A percentile compares a stretch with the other conserved stretches of the same genome.
Conservation (phyloP, 30 jellyfish, hydroid and myxozoan species). For the Hydractinia symbiolongicarpus region DNA sequence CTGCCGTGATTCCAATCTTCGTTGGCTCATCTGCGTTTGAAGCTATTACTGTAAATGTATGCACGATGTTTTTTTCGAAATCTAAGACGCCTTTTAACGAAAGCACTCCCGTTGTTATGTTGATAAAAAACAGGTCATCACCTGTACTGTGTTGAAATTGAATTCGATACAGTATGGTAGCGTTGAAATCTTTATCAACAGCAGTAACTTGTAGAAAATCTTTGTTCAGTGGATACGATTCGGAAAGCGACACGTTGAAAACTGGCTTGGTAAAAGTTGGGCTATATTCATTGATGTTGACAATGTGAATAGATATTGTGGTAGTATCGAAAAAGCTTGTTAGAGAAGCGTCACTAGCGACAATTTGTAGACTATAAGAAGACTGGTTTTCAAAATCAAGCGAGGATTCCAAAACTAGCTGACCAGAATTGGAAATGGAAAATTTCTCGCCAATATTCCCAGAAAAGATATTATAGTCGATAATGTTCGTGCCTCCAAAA, state of each 20-base stretch:
- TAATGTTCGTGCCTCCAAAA: background rate
- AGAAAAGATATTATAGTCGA: background rate
- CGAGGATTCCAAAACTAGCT: background rate
- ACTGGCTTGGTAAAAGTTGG: constrained; percentile 62
- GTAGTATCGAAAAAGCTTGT: background rate
- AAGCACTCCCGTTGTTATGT: constrained; percentile 50
- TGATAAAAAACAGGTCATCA: constrained; percentile 41
- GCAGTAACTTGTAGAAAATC: constrained; percentile 55
- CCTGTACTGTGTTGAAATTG: constrained; percentile 22
- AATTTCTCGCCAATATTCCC: constrained; percentile 2
- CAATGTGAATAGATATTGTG: constrained; percentile 32
- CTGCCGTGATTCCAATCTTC: constrained; percentile 35
- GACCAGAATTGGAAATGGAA: background rate
- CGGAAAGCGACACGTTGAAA: constrained; percentile 59
- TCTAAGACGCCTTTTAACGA: constrained; percentile 36
- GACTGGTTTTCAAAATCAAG: background rate
- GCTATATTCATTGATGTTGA: constrained; percentile 68
- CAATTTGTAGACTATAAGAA: background rate
- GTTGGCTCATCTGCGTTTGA: constrained; percentile 39
- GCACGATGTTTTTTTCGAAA: constrained; percentile 39
- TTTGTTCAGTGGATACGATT: constrained; percentile 34
- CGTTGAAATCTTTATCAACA: constrained; percentile 20
- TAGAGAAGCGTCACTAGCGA: background rate
- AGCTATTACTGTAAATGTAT: constrained; percentile 48
- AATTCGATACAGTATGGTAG: background rate